Percentiles rank a stretch among this genome's conserved stretches.
Evolutionary conservation across 1,140 invertebrate genomes (phyloP).

Genomic region (Caenorhabditis inopinata): DNA sequence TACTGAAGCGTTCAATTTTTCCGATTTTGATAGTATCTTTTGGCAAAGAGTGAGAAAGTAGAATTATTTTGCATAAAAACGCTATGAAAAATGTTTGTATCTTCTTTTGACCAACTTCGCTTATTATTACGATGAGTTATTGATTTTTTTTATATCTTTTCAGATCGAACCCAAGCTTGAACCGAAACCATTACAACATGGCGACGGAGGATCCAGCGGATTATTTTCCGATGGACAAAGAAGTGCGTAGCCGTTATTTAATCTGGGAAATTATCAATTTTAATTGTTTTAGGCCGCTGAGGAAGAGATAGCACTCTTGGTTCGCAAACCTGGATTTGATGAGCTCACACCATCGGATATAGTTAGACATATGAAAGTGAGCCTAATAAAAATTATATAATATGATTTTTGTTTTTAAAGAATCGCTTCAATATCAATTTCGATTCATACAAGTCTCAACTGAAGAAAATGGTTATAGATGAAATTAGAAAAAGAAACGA

Average conservation of each 20-base stretch:
- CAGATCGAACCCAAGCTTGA: not conserved
- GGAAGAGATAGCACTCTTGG: not conserved
- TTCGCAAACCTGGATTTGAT: not conserved
- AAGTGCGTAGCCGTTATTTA: not conserved
- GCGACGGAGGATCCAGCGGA: not conserved
- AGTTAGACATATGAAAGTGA: constrained; percentile 2
- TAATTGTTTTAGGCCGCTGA: not conserved
- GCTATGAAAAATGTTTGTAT: too few relatives aligned
- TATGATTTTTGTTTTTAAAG: not conserved
- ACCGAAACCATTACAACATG: not conserved
- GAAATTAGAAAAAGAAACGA: not conserved
- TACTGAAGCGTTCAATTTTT: too few relatives aligned
- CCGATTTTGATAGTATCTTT: too few relatives aligned
- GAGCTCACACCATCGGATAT: not conserved
- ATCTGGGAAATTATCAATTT: not conserved
- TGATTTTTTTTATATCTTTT: not conserved
- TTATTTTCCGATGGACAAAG: not conserved
- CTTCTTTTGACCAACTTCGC: too few relatives aligned
- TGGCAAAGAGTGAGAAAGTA: too few relatives aligned
- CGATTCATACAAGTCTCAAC: not conserved
- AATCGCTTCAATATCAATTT: constrained; percentile 1
- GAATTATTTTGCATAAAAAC: too few relatives aligned
- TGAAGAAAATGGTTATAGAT: not conserved
- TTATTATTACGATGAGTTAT: not conserved
- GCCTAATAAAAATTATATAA: not conserved